Evolutionary conservation across 2,797 vertebrate genomes (phyloP).

Genomic region (Platyrinchus mystaceus): DNA sequence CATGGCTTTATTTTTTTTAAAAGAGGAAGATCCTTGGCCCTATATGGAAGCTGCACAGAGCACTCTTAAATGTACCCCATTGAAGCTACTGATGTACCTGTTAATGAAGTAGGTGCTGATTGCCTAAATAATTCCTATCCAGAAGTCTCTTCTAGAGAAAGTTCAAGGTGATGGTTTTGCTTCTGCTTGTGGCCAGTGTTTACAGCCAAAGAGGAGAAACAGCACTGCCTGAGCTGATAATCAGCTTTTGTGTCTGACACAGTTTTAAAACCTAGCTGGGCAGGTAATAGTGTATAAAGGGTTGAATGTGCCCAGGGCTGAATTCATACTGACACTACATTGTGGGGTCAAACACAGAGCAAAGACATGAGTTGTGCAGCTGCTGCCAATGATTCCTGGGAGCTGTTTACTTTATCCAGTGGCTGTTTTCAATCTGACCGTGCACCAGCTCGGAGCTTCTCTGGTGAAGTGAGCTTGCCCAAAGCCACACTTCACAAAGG

Average conservation of each 20-base stretch:
- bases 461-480: neutral
- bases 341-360: constrained; percentile 21
- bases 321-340: constrained; percentile 19
- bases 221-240: constrained; percentile 29
- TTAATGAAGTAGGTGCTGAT: neutral
- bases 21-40: neutral
- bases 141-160: neutral
- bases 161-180: neutral
- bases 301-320: neutral
- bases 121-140: neutral
- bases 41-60: neutral
- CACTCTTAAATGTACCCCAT: neutral
- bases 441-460: neutral
- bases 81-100: neutral
- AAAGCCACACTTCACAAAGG: neutral
- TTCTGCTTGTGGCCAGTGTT: neutral
- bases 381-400: neutral
- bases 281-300: neutral
- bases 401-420: constrained; percentile 9
- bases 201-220: neutral
- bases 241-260: constrained; percentile 37
- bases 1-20: neutral
- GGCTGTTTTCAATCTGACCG: constrained; percentile 41
- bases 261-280: neutral
- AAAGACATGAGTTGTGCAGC: constrained; percentile 8